Evolutionary conservation across 2,797 vertebrate species (phyloP).

Genomic region (Coregonus ussuriensis): DNA sequence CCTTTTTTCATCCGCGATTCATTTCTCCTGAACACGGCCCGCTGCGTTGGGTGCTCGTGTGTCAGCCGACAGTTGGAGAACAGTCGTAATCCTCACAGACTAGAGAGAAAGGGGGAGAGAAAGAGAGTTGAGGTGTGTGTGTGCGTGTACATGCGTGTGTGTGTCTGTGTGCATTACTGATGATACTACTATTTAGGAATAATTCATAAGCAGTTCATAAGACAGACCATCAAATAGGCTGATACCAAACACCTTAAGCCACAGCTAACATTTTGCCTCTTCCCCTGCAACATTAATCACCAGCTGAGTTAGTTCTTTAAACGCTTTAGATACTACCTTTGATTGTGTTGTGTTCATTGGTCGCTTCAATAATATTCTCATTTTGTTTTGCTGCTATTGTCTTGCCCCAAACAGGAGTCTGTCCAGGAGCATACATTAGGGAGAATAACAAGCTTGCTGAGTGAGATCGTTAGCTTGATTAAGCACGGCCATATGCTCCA

Average conservation of each 20-base stretch:
- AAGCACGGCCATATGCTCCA: slow-evolving; percentile 66
- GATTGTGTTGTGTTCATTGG: slow-evolving; percentile 42
- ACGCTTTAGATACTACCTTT: slow-evolving; percentile 50
- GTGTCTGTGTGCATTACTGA: slow-evolving; percentile 17
- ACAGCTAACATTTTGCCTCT: neutral
- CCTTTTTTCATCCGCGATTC: slow-evolving; percentile 22
- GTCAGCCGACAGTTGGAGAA: slow-evolving; percentile 10
- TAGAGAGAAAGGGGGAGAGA: neutral
- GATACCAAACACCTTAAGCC: neutral
- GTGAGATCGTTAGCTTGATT: slow-evolving; percentile 68
- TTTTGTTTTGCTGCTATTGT: slow-evolving; percentile 20
- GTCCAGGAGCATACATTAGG: slow-evolving; percentile 51
- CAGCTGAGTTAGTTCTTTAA: slow-evolving; percentile 63
- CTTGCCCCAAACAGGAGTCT: slow-evolving; percentile 30
- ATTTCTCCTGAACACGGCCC: slow-evolving; percentile 29
- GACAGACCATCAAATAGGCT: no score
- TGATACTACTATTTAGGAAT: no score
- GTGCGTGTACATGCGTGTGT: neutral
- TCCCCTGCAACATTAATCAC: slow-evolving; percentile 59
- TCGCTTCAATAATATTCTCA: slow-evolving; percentile 30
- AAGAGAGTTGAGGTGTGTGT: neutral
- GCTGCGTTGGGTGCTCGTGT: slow-evolving; percentile 35
- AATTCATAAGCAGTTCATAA: no score
- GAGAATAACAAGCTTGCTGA: slow-evolving; percentile 56
- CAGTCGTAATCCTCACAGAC: slow-evolving; percentile 23